Conservation (phyloP, 2,113 vertebrate species). For the Danio rerio region GRCz12tu NC_133184.1:25663001-25663500, state of each 20-base stretch:
- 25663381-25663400: background rate
- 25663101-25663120: background rate
- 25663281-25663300: background rate
- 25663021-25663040: background rate
- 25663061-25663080: background rate
- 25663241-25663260: background rate
- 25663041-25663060: background rate
- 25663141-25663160: too few species aligned
- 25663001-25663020: too few species aligned
- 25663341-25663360: background rate
- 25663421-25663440: background rate
- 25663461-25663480: background rate
- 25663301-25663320: background rate
- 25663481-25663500: background rate
- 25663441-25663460: background rate
- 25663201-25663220: background rate
- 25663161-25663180: background rate
- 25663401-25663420: background rate
- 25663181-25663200: background rate
- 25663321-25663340: background rate
- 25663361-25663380: background rate
- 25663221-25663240: background rate
- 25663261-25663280: background rate
- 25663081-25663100: background rate
- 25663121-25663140: too few species aligned